Evolutionary conservation across 2,888 invertebrate species (phyloP).

Genomic region (Didymodactylos carnosus): DNA sequence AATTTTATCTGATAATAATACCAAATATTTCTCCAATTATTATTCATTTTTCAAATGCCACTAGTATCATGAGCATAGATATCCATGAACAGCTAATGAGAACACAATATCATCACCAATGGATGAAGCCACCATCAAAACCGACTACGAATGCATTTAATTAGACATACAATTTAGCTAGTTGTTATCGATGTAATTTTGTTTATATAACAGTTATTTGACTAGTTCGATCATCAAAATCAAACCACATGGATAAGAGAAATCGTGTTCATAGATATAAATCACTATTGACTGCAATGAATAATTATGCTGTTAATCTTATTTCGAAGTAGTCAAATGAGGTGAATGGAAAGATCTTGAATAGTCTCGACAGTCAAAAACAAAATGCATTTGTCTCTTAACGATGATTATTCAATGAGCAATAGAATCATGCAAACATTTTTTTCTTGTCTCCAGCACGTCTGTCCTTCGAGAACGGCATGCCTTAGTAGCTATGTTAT

Average conservation of each 20-base stretch:
- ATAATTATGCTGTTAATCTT: too few relatives aligned
- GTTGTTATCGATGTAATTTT: not conserved
- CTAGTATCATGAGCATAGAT: not conserved
- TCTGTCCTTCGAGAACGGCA: too few relatives aligned
- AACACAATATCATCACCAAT: slow-evolving; percentile 11
- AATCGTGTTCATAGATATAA: too few relatives aligned
- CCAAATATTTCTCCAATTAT: not conserved
- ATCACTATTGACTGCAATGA: too few relatives aligned
- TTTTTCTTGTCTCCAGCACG: too few relatives aligned
- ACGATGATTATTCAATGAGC: too few relatives aligned
- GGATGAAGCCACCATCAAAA: slow-evolving; percentile 11
- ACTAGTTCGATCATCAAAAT: slow-evolving; percentile 5
- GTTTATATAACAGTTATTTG: slow-evolving; percentile 1
- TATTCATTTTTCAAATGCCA: not conserved
- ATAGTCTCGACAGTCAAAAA: too few relatives aligned
- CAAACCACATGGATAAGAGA: slow-evolving; percentile 13
- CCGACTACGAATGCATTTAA: slow-evolving; percentile 12
- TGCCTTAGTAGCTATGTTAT: too few relatives aligned
- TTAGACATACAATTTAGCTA: not conserved
- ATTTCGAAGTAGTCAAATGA: too few relatives aligned
- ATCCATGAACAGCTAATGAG: slow-evolving; percentile 8
- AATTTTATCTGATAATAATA: not conserved
- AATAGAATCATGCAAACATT: too few relatives aligned
- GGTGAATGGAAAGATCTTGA: too few relatives aligned
- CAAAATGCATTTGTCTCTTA: too few relatives aligned